A percentile compares a stretch with the other conserved stretches of the same genome.
These are phyloP conservation scores for Solenopsis fugax DNA, from an alignment of 1,140 invertebrate species.

Conservation along the genomic window DNA sequence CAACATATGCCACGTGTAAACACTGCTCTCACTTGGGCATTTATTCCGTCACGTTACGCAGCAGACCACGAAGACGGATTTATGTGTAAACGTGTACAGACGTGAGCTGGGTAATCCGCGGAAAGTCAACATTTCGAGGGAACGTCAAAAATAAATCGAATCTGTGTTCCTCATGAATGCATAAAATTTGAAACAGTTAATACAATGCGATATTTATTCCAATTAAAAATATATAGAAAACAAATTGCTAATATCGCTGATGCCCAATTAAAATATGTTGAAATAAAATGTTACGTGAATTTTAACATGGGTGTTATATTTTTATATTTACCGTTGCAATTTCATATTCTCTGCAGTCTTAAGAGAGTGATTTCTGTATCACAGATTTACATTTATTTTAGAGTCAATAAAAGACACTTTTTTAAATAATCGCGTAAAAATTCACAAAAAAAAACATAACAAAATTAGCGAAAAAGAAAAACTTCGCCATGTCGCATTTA, in stretches of 20 bases:
- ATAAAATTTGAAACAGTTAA: slow-evolving; percentile 22
- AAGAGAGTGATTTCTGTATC: background rate
- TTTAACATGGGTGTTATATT: background rate
- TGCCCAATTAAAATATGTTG: slow-evolving; percentile 6
- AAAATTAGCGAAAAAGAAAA: background rate
- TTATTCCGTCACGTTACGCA: slow-evolving; percentile 48
- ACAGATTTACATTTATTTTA: background rate
- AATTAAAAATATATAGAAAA: background rate
- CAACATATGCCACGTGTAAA: background rate
- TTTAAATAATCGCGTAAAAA: background rate
- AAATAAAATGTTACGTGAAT: background rate
- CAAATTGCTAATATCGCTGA: background rate
- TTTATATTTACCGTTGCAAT: background rate
- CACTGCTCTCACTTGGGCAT: slow-evolving; percentile 2
- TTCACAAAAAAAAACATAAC: background rate
- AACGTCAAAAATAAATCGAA: slow-evolving; percentile 25
- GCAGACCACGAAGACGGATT: slow-evolving; percentile 46
- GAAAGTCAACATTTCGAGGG: slow-evolving; percentile 45
- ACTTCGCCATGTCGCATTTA: background rate
- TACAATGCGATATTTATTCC: background rate
- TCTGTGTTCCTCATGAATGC: background rate
- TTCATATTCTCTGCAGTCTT: background rate
- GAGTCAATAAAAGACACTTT: background rate
- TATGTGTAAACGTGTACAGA: slow-evolving; percentile 25
- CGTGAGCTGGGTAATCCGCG: background rate